phyloP scores from a whole-genome alignment of 2,113 vertebrate species.

The Nothocercus julius region DNA sequence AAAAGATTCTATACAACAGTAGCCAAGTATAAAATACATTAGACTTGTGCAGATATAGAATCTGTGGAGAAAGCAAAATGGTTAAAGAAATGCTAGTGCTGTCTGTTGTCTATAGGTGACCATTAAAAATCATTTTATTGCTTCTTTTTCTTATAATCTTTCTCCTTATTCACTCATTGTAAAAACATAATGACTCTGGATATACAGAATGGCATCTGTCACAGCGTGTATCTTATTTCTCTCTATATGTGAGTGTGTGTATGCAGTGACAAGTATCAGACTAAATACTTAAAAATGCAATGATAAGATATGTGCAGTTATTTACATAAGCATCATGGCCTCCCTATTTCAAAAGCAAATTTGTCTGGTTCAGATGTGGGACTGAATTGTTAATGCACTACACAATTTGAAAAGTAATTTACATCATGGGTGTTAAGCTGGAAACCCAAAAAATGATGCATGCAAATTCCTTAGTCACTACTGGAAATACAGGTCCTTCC shows the following conservation, averaged over 20 bases:
- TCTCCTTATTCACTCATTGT: neutral
- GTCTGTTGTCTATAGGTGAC: neutral
- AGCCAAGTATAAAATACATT: neutral
- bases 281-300: neutral
- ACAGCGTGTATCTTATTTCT: neutral
- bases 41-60: neutral
- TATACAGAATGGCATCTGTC: neutral
- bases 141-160: neutral
- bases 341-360: neutral
- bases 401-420: neutral
- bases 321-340: neutral
- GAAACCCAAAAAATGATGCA: neutral
- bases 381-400: neutral
- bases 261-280: neutral
- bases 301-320: neutral
- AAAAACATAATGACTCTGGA: neutral
- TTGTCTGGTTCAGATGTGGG: neutral
- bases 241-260: fast-evolving
- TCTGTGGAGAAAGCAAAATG: neutral
- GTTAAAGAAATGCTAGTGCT: neutral
- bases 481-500: neutral
- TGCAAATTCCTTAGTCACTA: neutral
- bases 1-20: neutral
- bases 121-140: neutral
- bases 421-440: neutral